Evolutionary conservation across 2,113 vertebrate species (phyloP).

Genomic region (Brachypteracias leptosomus): DNA sequence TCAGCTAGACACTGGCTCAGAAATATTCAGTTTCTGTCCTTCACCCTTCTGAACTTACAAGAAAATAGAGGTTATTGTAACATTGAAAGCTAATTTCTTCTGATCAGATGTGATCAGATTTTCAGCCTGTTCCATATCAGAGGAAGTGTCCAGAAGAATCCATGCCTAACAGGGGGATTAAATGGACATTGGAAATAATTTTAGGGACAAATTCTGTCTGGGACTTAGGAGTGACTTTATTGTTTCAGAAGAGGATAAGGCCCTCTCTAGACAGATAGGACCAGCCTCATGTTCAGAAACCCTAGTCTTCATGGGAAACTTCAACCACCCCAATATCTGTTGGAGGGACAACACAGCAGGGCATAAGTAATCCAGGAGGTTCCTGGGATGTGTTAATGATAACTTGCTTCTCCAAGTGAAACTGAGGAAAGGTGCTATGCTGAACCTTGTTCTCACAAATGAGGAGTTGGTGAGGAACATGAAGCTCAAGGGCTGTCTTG

Average conservation of each 20-base stretch:
- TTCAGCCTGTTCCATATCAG: not conserved
- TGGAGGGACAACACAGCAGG: not conserved
- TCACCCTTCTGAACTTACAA: not conserved
- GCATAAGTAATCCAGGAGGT: not conserved
- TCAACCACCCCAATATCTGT: not conserved
- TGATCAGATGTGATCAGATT: not conserved
- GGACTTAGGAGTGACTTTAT: not conserved
- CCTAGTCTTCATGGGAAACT: not conserved
- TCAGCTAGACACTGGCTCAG: not conserved
- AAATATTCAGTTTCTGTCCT: not conserved
- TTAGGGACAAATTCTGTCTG: not conserved
- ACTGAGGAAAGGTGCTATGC: not conserved
- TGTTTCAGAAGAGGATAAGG: not conserved
- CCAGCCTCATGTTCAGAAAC: not conserved
- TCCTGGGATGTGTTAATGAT: not conserved
- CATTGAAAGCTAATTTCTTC: not conserved
- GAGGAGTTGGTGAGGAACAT: not conserved
- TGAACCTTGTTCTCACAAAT: not conserved
- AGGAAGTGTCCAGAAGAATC: not conserved
- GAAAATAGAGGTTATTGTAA: not conserved
- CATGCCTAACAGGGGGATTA: not conserved
- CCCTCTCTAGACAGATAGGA: not conserved
- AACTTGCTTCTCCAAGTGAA: not conserved
- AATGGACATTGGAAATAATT: not conserved
- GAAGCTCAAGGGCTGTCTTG: too few species aligned